A percentile compares a stretch with the other conserved stretches of the same genome.
Evolutionary conservation across 2,797 vertebrate species (phyloP).

Genomic region (Sphenodon punctatus): DNA sequence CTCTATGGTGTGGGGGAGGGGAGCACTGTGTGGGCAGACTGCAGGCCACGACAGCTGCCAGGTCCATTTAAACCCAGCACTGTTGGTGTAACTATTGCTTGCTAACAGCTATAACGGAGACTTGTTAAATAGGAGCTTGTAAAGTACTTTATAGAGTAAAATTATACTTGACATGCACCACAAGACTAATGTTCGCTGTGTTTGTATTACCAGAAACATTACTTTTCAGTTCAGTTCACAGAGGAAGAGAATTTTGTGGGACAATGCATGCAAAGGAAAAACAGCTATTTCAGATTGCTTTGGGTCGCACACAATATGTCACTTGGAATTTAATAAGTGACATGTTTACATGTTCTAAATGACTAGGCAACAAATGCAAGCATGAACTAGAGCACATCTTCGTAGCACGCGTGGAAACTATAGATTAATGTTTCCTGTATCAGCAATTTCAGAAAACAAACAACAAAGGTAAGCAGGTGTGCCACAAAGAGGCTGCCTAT

Average conservation of each 20-base stretch:
- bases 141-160: neutral
- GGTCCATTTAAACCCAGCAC: no score
- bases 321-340: no score
- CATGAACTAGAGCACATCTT: neutral
- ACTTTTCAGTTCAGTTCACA: neutral
- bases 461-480: neutral
- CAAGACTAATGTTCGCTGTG: neutral
- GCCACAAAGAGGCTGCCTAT: accelerated
- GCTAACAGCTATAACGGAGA: neutral
- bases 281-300: neutral
- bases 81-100: no score
- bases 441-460: neutral
- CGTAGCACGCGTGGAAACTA: neutral
- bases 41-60: no score
- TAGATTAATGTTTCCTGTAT: neutral
- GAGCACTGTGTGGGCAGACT: no score
- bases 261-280: neutral
- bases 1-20: no score
- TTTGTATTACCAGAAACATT: neutral
- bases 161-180: neutral
- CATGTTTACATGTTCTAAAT: neutral
- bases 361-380: neutral
- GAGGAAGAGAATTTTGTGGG: neutral
- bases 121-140: neutral
- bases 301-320: neutral